Evolutionary conservation across 2,888 invertebrate genomes (phyloP), one percentile per base, ranked within the genome.

Genomic region (Hydroisotoma schaefferi): DNA sequence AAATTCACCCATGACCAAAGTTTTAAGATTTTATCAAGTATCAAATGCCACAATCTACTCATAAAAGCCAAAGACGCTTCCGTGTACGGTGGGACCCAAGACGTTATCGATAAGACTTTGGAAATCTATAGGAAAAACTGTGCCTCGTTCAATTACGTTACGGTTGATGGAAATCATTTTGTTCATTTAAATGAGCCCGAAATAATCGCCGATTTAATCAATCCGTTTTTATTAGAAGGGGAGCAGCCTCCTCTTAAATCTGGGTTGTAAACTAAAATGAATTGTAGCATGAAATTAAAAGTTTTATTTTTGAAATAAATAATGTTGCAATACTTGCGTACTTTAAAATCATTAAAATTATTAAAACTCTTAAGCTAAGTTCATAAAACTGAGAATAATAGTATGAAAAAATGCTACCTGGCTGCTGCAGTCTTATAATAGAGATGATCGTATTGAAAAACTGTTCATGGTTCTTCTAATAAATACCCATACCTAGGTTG

Each of bases 1-100:
- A 80, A 79, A 58, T 83, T 81, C 68, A 82, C 81, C 2, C 80
- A 79, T 65, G 85, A 85, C 69, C 79, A 78, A 10, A 78, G 85
- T 18, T 74, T 80, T 65, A 82, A 55, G 22, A 63, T 80, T 1
- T 75, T 80, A 2, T 74, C 48, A 6, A 63, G 68, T n/a, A 73
- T 79, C 22, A 63, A 59, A n/a, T 78, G 78, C 72, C 78, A 78
- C 5, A 70, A 75, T 52, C 70, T 79, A 28, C 71, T 78, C 2
- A 65, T 80, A 6, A 70, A 77, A 40, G 73, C 72, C 37, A 69
- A 29, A 56, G 29, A 66, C 73, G 61, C 61, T 73, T 51, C 70
- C 64, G 26, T 60, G 69, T 60, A 71, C 73, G 69, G 67, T 38
- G 65, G 63, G 38, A 47, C 61, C 6, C 59, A 53, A 37, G 63